Conservation (phyloP, 2,113 vertebrate species). For the Lophotis ruficrista region DNA sequence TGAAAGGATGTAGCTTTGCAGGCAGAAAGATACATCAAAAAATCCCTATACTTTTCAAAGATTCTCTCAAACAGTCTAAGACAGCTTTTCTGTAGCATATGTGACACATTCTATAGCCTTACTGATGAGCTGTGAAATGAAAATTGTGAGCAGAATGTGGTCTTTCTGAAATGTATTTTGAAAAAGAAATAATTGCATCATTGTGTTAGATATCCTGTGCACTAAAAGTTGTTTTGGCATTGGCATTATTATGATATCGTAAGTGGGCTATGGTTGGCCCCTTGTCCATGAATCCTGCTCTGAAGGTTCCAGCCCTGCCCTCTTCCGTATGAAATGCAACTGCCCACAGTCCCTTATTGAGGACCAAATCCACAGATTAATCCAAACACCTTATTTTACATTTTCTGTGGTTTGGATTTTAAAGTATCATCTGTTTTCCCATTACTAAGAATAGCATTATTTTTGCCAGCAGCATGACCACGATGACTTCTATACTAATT, state of each 20-base stretch:
- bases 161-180: background rate
- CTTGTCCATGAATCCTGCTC: background rate
- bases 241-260: background rate
- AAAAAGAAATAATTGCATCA: background rate
- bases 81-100: background rate
- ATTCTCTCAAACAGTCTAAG: background rate
- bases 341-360: background rate
- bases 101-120: background rate
- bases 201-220: background rate
- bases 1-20: constrained; percentile 1
- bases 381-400: background rate
- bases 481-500: constrained; percentile 19
- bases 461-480: constrained; percentile 40
- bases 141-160: background rate
- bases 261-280: background rate
- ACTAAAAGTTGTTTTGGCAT: background rate
- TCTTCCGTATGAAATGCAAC: background rate
- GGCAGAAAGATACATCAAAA: background rate
- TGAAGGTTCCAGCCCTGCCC: background rate
- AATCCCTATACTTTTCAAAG: background rate
- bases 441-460: constrained; percentile 20
- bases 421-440: constrained; percentile 29
- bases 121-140: background rate
- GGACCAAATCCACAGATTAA: background rate
- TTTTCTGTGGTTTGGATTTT: constrained; percentile 36